Base-by-base conservation (phyloP, 2,888 invertebrate species). In the Nymphalis urticae region DNA sequence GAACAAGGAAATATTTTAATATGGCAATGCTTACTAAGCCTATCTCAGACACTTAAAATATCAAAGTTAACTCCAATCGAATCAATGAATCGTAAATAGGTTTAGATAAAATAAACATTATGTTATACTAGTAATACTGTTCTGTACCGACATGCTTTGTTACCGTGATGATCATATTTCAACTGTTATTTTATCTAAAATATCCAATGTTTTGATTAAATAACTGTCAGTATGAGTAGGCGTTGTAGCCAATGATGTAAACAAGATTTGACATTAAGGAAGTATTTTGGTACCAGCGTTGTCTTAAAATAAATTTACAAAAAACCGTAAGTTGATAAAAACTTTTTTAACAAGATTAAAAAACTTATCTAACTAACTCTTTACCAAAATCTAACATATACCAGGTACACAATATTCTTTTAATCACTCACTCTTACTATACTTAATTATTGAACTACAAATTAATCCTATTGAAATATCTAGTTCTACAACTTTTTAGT, bases 111-210 rank as follows among this genome's bases (percentile, higher is more conserved):
- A 54, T 54, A 27, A 24, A 27, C 54, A 27, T 24, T 16, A 16
- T 27, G 54, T 54, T 54, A 54, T 32, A 32, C 32, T 54, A 24
- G 54, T 27, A 27, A 32, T 54, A 56, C 32, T 56, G 54, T 56
- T 56, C 17, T 56, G 27, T 32, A 32, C 54, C 17, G 27, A 56
- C 54, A 54, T 54, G 54, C 27, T 56, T 27, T 56, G 27, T 56
- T 56, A 24, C 27, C n/a, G 27, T 17, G 54, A 56, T 56, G 32
- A 56, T 56, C 54, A n/a, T 56, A 56, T 32, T 56, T 32, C 54
- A 56, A 56, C 32, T 32, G 17, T 56, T 56, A 56, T 56, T 32
- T 54, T 56, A 56, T 56, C 32, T 27, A 56, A 32, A 56, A 56
- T 56, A 51, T 32, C 27, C 32, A 56, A 56, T 56, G 54, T 32